Percentiles rank a stretch among this genome's conserved stretches.
Evolutionary conservation across 30 jellyfish, hydroid and myxozoan species (phyloP).

Genomic region (Turritopsis dohrnii): DNA sequence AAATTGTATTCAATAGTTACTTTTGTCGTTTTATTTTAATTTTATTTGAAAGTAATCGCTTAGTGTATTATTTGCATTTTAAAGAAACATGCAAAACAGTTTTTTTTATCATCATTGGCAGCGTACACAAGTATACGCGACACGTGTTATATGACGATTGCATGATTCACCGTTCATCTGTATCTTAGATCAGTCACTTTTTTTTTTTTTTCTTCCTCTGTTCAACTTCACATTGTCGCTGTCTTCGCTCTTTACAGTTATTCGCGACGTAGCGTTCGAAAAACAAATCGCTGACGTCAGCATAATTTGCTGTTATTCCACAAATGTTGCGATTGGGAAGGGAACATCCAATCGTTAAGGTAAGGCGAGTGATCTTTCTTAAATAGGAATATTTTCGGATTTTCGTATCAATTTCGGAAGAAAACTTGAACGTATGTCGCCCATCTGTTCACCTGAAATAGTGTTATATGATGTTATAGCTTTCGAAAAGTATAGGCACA

Average conservation of each 20-base stretch:
- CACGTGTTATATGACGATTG: too few species aligned
- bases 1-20: not conserved
- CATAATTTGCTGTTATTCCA: conserved; percentile 13
- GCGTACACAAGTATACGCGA: too few species aligned
- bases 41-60: not conserved
- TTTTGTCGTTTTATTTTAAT: not conserved
- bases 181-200: too few species aligned
- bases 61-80: not conserved
- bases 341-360: conserved; percentile 1
- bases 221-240: not conserved
- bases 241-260: not conserved
- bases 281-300: conserved; percentile 17
- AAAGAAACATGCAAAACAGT: not conserved
- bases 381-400: not conserved
- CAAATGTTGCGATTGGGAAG: conserved; percentile 17
- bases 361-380: not conserved
- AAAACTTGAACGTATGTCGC: too few species aligned
- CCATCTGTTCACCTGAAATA: too few species aligned
- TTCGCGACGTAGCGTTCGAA: not conserved
- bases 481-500: too few species aligned
- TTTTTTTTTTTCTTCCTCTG: not conserved
- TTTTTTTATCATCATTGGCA: not conserved
- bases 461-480: too few species aligned
- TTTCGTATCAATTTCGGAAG: too few species aligned
- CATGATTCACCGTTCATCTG: too few species aligned